A percentile compares a stretch with the other conserved stretches of the same genome.
Evolutionary conservation across 2,888 invertebrate genomes (phyloP).

Genomic region (Pandemis corylana): DNA sequence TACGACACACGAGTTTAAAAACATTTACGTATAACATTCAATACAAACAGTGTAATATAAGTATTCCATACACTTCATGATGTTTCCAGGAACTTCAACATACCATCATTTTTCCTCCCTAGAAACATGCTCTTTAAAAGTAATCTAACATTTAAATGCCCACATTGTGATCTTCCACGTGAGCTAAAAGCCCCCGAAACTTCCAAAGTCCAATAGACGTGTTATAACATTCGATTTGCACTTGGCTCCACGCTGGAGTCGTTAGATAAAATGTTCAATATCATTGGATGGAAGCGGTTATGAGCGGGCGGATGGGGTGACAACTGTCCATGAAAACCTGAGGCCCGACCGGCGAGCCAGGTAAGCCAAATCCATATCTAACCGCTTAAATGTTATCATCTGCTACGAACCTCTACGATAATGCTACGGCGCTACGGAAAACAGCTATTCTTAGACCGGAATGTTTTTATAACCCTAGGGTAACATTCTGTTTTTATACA

Average conservation of each 20-base stretch:
- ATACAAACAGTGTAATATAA: not conserved
- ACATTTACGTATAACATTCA: not conserved
- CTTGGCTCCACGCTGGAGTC: slow-evolving; percentile 58
- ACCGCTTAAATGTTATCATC: slow-evolving; percentile 61
- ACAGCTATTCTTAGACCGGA: not conserved
- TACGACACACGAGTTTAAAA: not conserved
- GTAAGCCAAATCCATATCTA: slow-evolving; percentile 62
- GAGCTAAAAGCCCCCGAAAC: slow-evolving; percentile 11
- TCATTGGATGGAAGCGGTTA: slow-evolving; percentile 64
- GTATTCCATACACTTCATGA: too few relatives aligned
- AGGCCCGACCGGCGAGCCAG: slow-evolving; percentile 51
- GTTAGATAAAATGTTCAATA: slow-evolving; percentile 69
- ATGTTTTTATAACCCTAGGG: slow-evolving; percentile 1
- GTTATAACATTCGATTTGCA: slow-evolving; percentile 54
- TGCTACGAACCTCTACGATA: slow-evolving; percentile 53
- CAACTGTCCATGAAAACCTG: slow-evolving; percentile 65
- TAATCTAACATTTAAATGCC: not conserved
- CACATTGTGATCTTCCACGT: not conserved
- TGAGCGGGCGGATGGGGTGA: slow-evolving; percentile 68
- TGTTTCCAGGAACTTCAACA: not conserved
- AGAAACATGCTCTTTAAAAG: not conserved
- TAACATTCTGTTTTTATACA: not conserved
- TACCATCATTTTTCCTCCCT: not conserved
- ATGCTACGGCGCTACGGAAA: slow-evolving; percentile 31
- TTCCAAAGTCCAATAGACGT: slow-evolving; percentile 50